Percentiles rank a stretch among this genome's conserved stretches.
These are phyloP conservation scores for Nyctibius bracteatus DNA, from an alignment of 2,113 vertebrate species.

Conservation along the genomic window DNA sequence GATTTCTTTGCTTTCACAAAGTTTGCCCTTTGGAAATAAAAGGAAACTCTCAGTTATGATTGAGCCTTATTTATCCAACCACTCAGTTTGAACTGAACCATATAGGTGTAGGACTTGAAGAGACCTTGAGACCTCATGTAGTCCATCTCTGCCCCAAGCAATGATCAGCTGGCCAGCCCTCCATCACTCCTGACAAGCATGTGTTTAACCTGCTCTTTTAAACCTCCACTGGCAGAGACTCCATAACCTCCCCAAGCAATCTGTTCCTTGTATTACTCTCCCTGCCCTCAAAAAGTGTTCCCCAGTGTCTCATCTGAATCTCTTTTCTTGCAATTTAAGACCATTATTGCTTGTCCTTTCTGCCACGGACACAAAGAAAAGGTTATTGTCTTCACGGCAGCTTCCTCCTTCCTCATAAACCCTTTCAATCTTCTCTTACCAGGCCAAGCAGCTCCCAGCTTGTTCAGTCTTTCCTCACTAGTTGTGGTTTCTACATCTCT, in stretches of 20 bases:
- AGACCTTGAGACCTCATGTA: background rate
- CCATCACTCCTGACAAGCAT: conserved; percentile 36
- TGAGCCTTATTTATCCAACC: background rate
- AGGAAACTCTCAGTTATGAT: background rate
- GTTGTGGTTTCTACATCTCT: background rate
- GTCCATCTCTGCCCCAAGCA: background rate
- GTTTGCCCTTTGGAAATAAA: background rate
- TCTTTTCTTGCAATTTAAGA: conserved; percentile 26
- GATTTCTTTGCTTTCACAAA: background rate
- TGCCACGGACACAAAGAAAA: background rate
- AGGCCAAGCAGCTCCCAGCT: background rate
- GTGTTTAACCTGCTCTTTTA: conserved; percentile 19
- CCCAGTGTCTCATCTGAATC: conserved; percentile 43
- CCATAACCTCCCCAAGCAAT: conserved; percentile 16
- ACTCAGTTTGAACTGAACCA: background rate
- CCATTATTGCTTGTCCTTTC: background rate
- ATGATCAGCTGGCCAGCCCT: background rate
- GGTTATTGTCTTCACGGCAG: background rate
- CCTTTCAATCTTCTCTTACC: background rate
- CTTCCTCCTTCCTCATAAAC: background rate
- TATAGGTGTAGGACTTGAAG: background rate
- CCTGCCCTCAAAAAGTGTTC: conserved; percentile 7
- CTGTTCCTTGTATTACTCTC: background rate
- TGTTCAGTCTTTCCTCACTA: background rate
- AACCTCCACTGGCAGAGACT: background rate